A percentile compares a stretch with the other conserved stretches of the same genome.
These are phyloP conservation scores for Diachrysia chrysitis DNA, from an alignment of 2,888 invertebrate genomes.

Conservation along the genomic window DNA sequence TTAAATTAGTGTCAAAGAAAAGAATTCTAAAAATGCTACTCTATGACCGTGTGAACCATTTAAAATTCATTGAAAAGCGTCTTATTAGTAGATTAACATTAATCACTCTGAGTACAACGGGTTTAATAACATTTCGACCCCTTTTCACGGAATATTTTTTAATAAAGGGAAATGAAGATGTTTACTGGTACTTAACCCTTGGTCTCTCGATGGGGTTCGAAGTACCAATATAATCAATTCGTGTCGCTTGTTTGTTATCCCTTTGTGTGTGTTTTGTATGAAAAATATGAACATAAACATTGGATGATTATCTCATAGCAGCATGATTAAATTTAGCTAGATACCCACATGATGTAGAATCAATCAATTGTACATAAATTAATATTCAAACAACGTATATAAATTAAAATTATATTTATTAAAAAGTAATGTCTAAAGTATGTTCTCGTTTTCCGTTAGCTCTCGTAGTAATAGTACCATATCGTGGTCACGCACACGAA, in stretches of 20 bases:
- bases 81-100: slow-evolving; percentile 67
- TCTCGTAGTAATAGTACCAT: slow-evolving; percentile 54
- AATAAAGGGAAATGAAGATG: slow-evolving; percentile 81
- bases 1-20: slow-evolving; percentile 49
- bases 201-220: slow-evolving; percentile 64
- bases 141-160: slow-evolving; percentile 73
- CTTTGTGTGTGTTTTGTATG: slow-evolving; percentile 39
- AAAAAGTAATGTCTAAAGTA: slow-evolving; percentile 40
- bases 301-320: slow-evolving; percentile 26
- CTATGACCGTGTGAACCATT: slow-evolving; percentile 75
- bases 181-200: slow-evolving; percentile 86
- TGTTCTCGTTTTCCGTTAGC: slow-evolving; percentile 44
- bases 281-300: slow-evolving; percentile 42
- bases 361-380: slow-evolving; percentile 41
- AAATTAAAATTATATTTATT: slow-evolving; percentile 28
- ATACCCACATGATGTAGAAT: slow-evolving; percentile 51
- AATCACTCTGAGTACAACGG: slow-evolving; percentile 55
- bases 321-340: slow-evolving; percentile 41
- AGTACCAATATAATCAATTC: slow-evolving; percentile 77
- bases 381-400: slow-evolving; percentile 45
- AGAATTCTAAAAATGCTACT: slow-evolving; percentile 59
- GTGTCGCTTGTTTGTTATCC: slow-evolving; percentile 65
- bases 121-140: slow-evolving; percentile 67
- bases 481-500: slow-evolving; percentile 63
- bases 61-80: slow-evolving; percentile 70